phyloP scores from a whole-genome alignment of 2,797 vertebrate genomes.

The Tokudaia muenninki region DNA sequence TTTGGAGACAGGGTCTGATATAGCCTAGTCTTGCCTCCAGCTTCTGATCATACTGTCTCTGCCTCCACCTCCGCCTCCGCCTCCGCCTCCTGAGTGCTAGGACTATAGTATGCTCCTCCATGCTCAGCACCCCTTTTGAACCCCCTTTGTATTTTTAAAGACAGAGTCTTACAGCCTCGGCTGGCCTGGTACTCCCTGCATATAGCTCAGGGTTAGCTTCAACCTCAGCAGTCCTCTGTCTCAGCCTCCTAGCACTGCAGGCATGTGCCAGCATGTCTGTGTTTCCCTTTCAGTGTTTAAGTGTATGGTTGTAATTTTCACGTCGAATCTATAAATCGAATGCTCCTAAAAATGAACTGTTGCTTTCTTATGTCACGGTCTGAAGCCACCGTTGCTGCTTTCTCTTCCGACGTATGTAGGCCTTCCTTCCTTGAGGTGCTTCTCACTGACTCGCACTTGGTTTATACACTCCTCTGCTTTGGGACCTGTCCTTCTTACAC shows the following conservation, averaged over 20 bases:
- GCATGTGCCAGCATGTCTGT: not conserved
- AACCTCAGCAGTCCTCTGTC: not conserved
- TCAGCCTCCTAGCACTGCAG: not conserved
- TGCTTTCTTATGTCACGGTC: not conserved
- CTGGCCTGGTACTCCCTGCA: not conserved
- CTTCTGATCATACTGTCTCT: not conserved
- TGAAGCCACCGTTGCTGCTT: constrained; percentile 37
- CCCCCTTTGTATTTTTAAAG: not conserved
- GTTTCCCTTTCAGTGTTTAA: not conserved
- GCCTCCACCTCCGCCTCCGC: not conserved
- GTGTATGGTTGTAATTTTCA: not conserved
- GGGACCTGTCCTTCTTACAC: constrained; percentile 25
- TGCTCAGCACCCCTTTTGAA: not conserved
- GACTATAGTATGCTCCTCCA: not conserved
- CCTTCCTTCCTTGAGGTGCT: not conserved
- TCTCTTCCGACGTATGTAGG: constrained; percentile 42
- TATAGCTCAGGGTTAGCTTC: not conserved
- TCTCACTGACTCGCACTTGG: constrained; percentile 25
- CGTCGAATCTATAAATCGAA: not conserved
- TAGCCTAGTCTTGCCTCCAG: not conserved
- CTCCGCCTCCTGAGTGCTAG: not conserved
- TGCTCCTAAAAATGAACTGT: not conserved
- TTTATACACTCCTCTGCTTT: constrained; percentile 46
- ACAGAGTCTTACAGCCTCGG: not conserved
- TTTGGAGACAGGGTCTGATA: not conserved